These are phyloP conservation scores for Siderastrea radians DNA, from an alignment of 92 coral and sea anemone species.

Conservation along the genomic window DNA sequence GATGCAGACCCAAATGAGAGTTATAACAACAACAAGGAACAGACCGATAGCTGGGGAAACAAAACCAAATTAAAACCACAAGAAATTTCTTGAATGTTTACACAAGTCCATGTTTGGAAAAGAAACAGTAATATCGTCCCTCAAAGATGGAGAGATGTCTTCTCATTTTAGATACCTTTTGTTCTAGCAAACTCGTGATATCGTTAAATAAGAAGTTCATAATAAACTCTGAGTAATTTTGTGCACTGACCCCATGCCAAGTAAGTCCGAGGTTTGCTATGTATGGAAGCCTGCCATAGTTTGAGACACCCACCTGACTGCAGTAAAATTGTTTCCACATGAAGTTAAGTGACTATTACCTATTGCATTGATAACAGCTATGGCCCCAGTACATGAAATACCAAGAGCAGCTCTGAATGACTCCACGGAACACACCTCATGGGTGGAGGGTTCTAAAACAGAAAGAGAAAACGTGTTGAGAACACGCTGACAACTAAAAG, in stretches of 20 bases:
- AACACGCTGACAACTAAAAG: not conserved
- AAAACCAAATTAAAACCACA: not conserved
- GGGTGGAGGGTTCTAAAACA: constrained; percentile 30
- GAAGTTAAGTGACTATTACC: constrained; percentile 34
- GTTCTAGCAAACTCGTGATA: no score
- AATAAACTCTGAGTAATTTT: no score
- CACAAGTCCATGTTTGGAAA: no score
- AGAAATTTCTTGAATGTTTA: no score
- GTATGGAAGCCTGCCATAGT: not conserved
- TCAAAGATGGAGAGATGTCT: no score
- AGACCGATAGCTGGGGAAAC: constrained; percentile 70
- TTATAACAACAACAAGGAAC: constrained; percentile 73
- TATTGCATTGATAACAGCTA: constrained; percentile 78
- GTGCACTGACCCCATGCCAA: no score
- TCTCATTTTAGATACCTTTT: no score
- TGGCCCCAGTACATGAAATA: constrained; percentile 82
- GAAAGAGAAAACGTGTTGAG: not conserved
- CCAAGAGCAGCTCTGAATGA: constrained; percentile 83
- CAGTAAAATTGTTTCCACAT: not conserved
- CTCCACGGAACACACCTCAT: constrained; percentile 77
- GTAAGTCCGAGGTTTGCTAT: no score
- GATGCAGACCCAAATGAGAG: constrained; percentile 85
- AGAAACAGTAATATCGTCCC: no score
- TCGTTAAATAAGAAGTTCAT: no score
- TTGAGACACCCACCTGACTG: not conserved